Base-by-base conservation (phyloP, 2,888 invertebrate genomes). In the Zonitis immaculata region DNA sequence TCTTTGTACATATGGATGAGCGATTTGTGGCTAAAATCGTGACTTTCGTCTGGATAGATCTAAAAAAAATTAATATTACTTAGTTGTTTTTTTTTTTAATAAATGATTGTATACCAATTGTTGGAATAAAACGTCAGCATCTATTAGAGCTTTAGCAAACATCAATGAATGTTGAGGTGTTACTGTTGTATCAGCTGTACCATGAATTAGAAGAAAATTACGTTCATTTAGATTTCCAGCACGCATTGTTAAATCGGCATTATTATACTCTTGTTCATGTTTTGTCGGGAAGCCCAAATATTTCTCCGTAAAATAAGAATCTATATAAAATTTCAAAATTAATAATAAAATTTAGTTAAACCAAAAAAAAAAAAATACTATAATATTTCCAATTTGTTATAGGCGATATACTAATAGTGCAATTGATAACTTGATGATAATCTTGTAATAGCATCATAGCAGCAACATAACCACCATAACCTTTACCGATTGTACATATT, bases 241-340 rank as follows among this genome's bases (percentile, higher is more conserved):
- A 71, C 87, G 83, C 67, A 86, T 82, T 62, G 90, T 87, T 62
- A 93, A 80, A 69, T 93, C 92, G 26, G 88, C 83, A 55, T 85
- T 87, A 66, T 87, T 86, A 66, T 89, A 84, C n/a, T 85, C 84
- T 20, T 81, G 75, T 63, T 82, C 77, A 73, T 88, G 85, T 65
- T 87, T 86, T 1, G 82, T 80, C 32, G 82, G 82, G 49, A 80
- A 78, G 1, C 93, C 92, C 80, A 92, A 85, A 76, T 91, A 93
- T 32, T 93, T 83, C 78, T 96, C 95, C 55, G 94, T 89, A 78
- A 91, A 95, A 66, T 87, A 91, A 5, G 95, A 90, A 76, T 90
- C 91, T 91, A 72, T 51, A 50, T 32, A 57, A 53, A 51, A 44
- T 16, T 30, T 22, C 4, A 51, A 49, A 50, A 14, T 14, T 44